phyloP scores from a whole-genome alignment of 2,888 invertebrate genomes.

The Pyrrhosoma nymphula region DNA sequence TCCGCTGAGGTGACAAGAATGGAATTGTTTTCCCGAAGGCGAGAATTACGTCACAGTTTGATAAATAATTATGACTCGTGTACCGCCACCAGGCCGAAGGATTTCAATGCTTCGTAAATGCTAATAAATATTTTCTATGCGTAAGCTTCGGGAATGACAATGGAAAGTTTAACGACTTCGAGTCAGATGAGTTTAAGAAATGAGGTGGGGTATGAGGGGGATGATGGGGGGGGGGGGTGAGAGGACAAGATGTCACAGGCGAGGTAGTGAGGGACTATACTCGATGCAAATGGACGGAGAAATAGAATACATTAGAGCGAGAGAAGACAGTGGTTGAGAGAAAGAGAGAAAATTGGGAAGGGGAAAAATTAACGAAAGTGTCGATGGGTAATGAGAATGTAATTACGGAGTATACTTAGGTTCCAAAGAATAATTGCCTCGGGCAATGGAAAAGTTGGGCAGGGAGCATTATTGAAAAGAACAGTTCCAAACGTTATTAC shows the following conservation, averaged over 20 bases:
- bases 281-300: neutral
- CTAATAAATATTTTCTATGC: constrained; percentile 33
- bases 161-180: constrained; percentile 37
- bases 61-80: neutral
- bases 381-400: neutral
- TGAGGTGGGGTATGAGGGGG: neutral
- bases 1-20: too few relatives aligned
- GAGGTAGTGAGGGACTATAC: neutral
- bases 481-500: neutral
- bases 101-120: neutral
- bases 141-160: constrained; percentile 23
- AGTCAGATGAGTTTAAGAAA: neutral
- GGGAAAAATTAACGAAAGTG: neutral
- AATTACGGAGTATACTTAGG: constrained; percentile 45
- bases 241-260: neutral
- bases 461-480: neutral
- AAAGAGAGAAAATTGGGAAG: neutral
- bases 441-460: neutral
- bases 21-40: neutral
- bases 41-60: neutral
- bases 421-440: neutral
- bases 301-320: neutral
- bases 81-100: neutral
- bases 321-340: neutral
- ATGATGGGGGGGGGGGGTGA: neutral